These are phyloP conservation scores for Camponotus pennsylvanicus DNA, from an alignment of 1,140 invertebrate species.

Conservation along the genomic window DNA sequence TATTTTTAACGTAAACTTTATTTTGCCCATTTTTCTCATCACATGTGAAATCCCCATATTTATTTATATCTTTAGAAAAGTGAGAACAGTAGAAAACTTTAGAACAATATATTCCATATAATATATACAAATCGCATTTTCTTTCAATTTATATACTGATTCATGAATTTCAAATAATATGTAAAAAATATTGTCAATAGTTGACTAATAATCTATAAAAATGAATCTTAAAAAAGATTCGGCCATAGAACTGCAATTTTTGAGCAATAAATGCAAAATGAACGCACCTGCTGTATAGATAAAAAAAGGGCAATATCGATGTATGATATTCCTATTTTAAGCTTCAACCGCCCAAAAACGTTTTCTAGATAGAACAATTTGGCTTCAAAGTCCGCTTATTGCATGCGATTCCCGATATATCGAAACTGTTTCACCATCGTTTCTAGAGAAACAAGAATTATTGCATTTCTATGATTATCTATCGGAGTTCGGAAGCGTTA, in stretches of 20 bases:
- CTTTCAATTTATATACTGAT: not conserved
- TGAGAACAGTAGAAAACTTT: too few relatives aligned
- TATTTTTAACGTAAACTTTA: not conserved
- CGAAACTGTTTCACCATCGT: conserved; percentile 51
- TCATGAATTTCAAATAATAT: not conserved
- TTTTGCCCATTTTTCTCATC: not conserved
- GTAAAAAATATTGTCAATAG: not conserved
- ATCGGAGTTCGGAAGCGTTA: not conserved
- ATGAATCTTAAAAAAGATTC: conserved; percentile 1
- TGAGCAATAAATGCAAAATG: conserved; percentile 40
- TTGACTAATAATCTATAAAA: conserved; percentile 18
- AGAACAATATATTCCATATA: not conserved
- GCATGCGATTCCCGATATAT: conserved; percentile 53
- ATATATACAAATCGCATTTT: not conserved
- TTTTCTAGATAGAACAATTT: conserved; percentile 54
- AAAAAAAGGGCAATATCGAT: conserved; percentile 53
- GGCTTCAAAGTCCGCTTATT: conserved; percentile 51
- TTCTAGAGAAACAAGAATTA: conserved; percentile 25
- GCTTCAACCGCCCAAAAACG: conserved; percentile 46
- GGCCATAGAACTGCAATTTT: conserved; percentile 23
- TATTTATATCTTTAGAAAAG: too few relatives aligned
- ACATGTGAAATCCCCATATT: too few relatives aligned
- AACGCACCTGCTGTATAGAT: conserved; percentile 41
- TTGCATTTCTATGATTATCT: conserved; percentile 34
- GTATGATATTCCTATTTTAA: conserved; percentile 55